Percentiles rank a stretch among this genome's conserved stretches.
Conservation (phyloP, 2,113 vertebrate species). For the Apodemus speciosus region DNA sequence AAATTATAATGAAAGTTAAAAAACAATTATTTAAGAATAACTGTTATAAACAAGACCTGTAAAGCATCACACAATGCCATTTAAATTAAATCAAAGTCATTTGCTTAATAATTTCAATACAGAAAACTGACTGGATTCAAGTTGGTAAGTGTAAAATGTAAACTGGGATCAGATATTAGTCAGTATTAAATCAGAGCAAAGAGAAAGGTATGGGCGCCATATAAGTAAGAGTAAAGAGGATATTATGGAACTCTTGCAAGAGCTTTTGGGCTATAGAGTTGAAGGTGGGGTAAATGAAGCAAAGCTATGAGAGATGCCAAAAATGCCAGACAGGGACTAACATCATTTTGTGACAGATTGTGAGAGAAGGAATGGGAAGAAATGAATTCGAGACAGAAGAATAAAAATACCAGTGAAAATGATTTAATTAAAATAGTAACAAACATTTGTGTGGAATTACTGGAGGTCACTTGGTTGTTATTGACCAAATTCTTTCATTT, state of each 20-base stretch:
- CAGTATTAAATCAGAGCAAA: neutral
- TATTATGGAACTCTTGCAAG: neutral
- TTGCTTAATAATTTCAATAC: slow-evolving; percentile 25
- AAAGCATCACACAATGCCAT: neutral
- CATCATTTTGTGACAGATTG: neutral
- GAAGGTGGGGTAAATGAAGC: neutral
- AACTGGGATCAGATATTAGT: neutral
- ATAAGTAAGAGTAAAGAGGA: neutral
- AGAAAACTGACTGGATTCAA: slow-evolving; percentile 36
- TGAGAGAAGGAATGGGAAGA: neutral
- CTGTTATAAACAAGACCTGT: neutral
- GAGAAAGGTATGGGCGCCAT: neutral
- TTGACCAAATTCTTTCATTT: neutral
- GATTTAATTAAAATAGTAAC: slow-evolving; percentile 5
- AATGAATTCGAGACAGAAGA: neutral
- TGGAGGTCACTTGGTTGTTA: neutral
- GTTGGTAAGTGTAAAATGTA: neutral
- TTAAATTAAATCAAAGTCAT: slow-evolving; percentile 2
- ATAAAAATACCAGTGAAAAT: neutral
- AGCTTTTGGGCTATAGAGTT: neutral
- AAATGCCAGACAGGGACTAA: neutral
- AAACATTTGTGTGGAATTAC: neutral
- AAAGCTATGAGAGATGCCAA: neutral
- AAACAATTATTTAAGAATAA: neutral
- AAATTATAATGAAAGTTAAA: neutral